A percentile compares a stretch with the other conserved stretches of the same genome.
phyloP scores from a whole-genome alignment of 1,140 invertebrate species.

The Listronotus oregonensis region DNA sequence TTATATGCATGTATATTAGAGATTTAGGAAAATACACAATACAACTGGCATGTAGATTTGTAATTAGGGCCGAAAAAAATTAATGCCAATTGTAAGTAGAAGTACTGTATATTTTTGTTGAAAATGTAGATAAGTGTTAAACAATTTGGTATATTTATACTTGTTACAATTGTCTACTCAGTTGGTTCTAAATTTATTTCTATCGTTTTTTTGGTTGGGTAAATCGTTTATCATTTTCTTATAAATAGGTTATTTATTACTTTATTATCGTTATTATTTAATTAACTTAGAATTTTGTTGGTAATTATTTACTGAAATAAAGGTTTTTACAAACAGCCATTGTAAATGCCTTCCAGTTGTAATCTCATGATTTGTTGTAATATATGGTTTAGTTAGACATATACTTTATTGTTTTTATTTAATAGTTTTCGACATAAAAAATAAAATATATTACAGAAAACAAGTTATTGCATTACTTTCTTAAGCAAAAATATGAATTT shows the following conservation, averaged over 20 bases:
- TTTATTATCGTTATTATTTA: neutral
- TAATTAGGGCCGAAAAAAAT: neutral
- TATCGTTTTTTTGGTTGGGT: too few species aligned
- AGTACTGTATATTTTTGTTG: too few species aligned
- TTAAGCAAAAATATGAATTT: too few species aligned
- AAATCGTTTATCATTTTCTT: too few species aligned
- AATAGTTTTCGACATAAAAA: too few species aligned
- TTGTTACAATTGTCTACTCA: neutral
- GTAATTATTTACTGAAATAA: constrained; percentile 6
- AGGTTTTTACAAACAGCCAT: constrained; percentile 40
- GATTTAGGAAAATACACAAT: neutral
- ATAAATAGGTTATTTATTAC: too few species aligned
- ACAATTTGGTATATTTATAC: neutral
- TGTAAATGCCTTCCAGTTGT: constrained; percentile 28
- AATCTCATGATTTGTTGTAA: neutral
- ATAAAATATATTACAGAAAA: too few species aligned
- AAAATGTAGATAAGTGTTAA: neutral
- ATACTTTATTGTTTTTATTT: too few species aligned
- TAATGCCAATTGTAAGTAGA: neutral
- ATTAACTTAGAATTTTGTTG: neutral
- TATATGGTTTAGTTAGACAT: neutral
- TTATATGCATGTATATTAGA: constrained; percentile 2
- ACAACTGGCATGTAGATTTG: neutral
- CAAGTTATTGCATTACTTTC: too few species aligned
- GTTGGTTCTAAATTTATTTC: too few species aligned